Base-by-base conservation (phyloP, 2,888 invertebrate species). In the Platycheirus albimanus region DNA sequence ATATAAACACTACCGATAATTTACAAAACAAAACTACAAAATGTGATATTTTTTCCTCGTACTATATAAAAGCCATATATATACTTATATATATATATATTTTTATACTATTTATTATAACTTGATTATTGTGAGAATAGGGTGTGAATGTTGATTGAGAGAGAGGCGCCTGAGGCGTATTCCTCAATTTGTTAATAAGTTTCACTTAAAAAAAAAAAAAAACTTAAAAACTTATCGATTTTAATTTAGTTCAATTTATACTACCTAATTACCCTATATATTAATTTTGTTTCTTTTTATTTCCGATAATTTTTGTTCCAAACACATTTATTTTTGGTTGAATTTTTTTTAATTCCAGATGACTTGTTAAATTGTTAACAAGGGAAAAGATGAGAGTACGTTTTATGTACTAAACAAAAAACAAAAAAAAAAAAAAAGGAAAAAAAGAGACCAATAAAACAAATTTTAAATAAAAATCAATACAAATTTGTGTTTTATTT, bases 11-110 rank as follows among this genome's bases (percentile, higher is more conserved):
- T 58, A 83, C 78, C 51, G 69, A 78, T 78, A 72, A 70, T 66
- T n/a, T 78, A 81, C 58, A 85, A 77, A 81, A 84, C 56, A 70
- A n/a, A 80, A 54, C 49, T 84, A 81, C 63, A 70, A 76, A 74
- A 69, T 85, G 85, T 85, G 85, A 85, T 85, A 85, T 85, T 85
- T 85, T 79, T 79, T 85, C 58, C 72, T 78, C 74, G 83, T 45
- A 81, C 71, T 81, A 54, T 72, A 64, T 76, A 71, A 69, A 67
- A 64, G 78, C 72, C 83, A 83, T 83, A 74, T 69, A 56, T 30
- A 49, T 61, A 67, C 49, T 38, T 56, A 43, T 38, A 36, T 38
- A 38, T 67, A 43, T 76, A 49, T 72, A 51, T 72, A 51, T 72
- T 63, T 69, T 20, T 52, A 83, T 70, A 24, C 30, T 54, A 69